phyloP scores from a whole-genome alignment of 2,113 vertebrate species.

The Aplodontia rufa region DNA sequence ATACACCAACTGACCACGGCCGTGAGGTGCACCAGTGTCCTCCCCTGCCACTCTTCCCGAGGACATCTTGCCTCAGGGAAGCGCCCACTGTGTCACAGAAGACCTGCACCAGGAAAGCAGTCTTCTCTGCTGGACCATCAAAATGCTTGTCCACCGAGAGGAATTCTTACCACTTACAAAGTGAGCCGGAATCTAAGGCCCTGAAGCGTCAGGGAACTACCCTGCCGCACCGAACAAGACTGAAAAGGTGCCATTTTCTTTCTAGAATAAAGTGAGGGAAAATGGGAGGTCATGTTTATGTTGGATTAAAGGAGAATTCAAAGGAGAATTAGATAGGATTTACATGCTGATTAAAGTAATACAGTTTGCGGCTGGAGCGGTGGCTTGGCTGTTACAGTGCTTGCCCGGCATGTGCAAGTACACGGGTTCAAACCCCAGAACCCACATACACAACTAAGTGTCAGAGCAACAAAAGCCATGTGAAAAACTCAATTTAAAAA shows the following conservation, averaged over 20 bases:
- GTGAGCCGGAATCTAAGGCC: not conserved
- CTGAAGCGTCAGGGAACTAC: not conserved
- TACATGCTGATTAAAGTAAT: slow-evolving; percentile 30
- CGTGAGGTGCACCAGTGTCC: not conserved
- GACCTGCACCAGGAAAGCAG: not conserved
- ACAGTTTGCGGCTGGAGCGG: too few species aligned
- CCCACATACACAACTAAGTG: too few species aligned
- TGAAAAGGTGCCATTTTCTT: not conserved
- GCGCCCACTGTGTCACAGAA: not conserved
- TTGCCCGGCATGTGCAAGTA: too few species aligned
- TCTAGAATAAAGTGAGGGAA: not conserved
- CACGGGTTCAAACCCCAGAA: too few species aligned
- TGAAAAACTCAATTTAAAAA: too few species aligned
- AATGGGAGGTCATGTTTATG: not conserved
- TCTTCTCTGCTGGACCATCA: not conserved
- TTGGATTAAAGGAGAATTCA: slow-evolving; percentile 13
- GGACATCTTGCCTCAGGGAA: too few species aligned
- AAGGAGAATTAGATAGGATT: not conserved
- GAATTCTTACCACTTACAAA: slow-evolving; percentile 36
- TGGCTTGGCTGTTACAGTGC: too few species aligned
- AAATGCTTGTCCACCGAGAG: not conserved
- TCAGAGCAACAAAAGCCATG: too few species aligned
- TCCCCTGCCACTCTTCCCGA: too few species aligned
- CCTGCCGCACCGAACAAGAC: not conserved
- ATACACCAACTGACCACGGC: not conserved